Percentiles rank a stretch among this genome's conserved stretches.
Evolutionary conservation across 2,888 invertebrate species (phyloP).

Genomic region (Empis livida): DNA sequence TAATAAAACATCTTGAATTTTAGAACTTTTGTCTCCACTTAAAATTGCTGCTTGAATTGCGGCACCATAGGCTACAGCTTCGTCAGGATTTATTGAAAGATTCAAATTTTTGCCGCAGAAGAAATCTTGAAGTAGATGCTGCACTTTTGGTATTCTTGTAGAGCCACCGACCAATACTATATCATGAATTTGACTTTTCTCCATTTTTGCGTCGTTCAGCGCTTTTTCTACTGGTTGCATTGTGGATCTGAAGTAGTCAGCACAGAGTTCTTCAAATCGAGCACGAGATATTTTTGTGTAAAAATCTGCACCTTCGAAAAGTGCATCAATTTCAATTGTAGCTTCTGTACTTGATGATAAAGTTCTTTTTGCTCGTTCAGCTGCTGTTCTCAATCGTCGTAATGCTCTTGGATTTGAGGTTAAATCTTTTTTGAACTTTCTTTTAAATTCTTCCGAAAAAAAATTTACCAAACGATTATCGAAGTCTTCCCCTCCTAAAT

Average conservation of each 20-base stretch:
- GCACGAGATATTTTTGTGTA: conserved; percentile 55
- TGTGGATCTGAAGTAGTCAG: conserved; percentile 54
- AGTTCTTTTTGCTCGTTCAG: conserved; percentile 60
- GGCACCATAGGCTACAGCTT: conserved; percentile 62
- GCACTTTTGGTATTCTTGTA: conserved; percentile 61
- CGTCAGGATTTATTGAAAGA: conserved; percentile 60
- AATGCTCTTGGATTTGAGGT: conserved; percentile 44
- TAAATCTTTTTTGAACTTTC: conserved; percentile 55
- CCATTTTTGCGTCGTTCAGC: conserved; percentile 57
- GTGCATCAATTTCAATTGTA: conserved; percentile 55
- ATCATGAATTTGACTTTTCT: conserved; percentile 58
- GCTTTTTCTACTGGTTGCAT: conserved; percentile 63
- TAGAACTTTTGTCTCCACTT: conserved; percentile 49
- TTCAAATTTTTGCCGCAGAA: conserved; percentile 57
- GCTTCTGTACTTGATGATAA: conserved; percentile 61
- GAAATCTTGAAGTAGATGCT: conserved; percentile 54
- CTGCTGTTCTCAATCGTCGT: conserved; percentile 53
- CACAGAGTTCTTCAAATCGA: conserved; percentile 57
- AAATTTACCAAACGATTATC: conserved; percentile 76
- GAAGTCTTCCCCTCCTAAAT: conserved; percentile 81
- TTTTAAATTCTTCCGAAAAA: conserved; percentile 73
- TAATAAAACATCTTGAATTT: conserved; percentile 54
- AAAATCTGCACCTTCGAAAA: conserved; percentile 55
- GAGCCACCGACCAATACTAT: conserved; percentile 68
- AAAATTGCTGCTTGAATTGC: conserved; percentile 56